phyloP scores from a whole-genome alignment of 2,797 vertebrate species.

The Myotis vivesi region DNA sequence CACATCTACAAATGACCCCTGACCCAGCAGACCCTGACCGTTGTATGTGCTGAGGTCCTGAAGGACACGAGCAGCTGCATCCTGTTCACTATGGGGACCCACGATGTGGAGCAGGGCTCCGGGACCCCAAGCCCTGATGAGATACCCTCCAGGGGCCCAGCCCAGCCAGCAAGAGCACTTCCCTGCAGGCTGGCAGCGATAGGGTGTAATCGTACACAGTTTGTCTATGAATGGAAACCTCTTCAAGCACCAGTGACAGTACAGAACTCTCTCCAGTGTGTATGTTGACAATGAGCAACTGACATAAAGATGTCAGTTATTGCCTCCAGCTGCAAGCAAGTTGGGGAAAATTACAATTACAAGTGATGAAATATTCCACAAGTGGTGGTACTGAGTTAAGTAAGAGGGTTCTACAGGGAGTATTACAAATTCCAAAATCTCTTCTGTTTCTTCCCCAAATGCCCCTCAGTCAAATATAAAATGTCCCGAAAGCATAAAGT shows the following conservation, averaged over 20 bases:
- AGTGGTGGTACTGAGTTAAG: constrained; percentile 49
- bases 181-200: neutral
- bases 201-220: neutral
- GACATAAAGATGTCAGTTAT: constrained; percentile 44
- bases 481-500: neutral
- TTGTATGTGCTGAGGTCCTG: neutral
- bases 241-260: constrained; percentile 28
- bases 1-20: neutral
- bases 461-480: constrained; percentile 58
- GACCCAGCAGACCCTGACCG: neutral
- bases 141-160: neutral
- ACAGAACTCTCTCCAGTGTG: constrained; percentile 16
- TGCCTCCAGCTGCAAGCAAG: constrained; percentile 56
- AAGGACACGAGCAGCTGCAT: neutral
- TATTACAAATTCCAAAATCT: constrained; percentile 53
- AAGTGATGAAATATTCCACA: constrained; percentile 55
- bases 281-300: constrained; percentile 23
- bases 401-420: constrained; percentile 33
- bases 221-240: constrained; percentile 13
- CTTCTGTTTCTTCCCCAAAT: neutral
- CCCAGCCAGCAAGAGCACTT: neutral
- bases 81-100: neutral
- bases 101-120: fast-evolving
- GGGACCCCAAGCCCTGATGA: neutral
- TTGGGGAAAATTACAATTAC: constrained; percentile 38